These are phyloP conservation scores for Salticus scenicus DNA, from an alignment of 2,888 invertebrate genomes.

Conservation along the genomic window DNA sequence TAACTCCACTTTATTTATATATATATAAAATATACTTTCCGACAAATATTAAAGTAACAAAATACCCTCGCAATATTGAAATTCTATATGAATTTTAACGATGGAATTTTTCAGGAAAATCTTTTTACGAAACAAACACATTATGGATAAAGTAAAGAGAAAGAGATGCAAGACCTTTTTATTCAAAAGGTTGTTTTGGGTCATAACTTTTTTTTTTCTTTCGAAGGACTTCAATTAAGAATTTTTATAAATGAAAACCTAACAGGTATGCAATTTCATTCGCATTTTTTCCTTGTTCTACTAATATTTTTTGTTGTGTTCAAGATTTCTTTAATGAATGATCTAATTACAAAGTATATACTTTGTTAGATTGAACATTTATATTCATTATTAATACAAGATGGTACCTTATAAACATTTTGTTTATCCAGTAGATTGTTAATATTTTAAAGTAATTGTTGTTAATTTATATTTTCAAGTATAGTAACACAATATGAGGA, in stretches of 20 bases:
- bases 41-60: neutral
- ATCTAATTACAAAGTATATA: too few relatives aligned
- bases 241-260: neutral
- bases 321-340: too few relatives aligned
- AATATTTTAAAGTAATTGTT: too few relatives aligned
- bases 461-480: too few relatives aligned
- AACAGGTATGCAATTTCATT: neutral
- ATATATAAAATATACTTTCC: too few relatives aligned
- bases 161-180: neutral
- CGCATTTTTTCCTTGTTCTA: neutral
- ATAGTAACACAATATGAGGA: too few relatives aligned
- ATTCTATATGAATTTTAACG: neutral
- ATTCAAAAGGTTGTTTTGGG: neutral
- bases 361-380: too few relatives aligned
- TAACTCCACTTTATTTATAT: too few relatives aligned
- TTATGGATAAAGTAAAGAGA: neutral
- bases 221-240: neutral
- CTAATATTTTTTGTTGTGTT: too few relatives aligned
- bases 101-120: neutral
- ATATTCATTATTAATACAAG: too few relatives aligned
- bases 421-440: too few relatives aligned
- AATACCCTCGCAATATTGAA: neutral
- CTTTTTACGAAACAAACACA: neutral
- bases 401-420: too few relatives aligned
- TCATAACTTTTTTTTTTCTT: neutral